Base-by-base conservation (phyloP, 1,140 invertebrate species). In the Heliconius hewitsoni region DNA sequence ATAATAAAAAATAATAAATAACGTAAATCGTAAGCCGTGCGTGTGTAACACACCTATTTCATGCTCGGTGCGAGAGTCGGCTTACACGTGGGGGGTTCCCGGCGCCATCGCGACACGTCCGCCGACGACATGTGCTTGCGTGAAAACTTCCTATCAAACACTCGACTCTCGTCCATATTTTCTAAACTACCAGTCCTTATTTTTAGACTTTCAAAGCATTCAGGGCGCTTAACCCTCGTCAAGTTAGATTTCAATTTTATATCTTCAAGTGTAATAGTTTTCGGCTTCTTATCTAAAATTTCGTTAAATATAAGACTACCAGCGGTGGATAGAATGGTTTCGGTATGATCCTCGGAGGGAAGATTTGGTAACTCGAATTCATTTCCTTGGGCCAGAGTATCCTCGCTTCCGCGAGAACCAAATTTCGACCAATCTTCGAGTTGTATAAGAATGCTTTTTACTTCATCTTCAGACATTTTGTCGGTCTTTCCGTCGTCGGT, bases 371-470 rank as follows among this genome's bases (percentile, higher is more conserved):
- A 39, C 77, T 94, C 92, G 72, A 92, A 94, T 81, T 94, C 92
- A 81, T 94, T 94, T 13, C 92, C 93, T 77, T 94, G 91, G 18
- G 93, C 92, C 42, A 94, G 75, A 2, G 91, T 94, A 75, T 95
- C 93, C 71, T 91, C 90, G 78, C 92, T 94, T 1, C 93, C 92
- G 9, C 93, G 87, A 2, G 94, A 95, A 2, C 94, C 96, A 66
- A 96, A 93, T 82, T 95, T 95, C 0, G 95, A 95, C 88, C 96
- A 96, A 77, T 96, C 95, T 75, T 96, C 94, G 5, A 96, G 85
- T 77, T 96, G 95, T 77, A 96, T 93, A 4, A 96, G 90, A 39
- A 96, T 95, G 50, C 95, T 94, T 82, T 95, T 93, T 8, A 95
- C 95, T 87, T 96, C 95, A 8, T 95, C 93, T 1, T 95, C 88